Base-by-base conservation (phyloP, 92 coral and sea anemone genomes). In the Micromussa lordhowensis region DNA sequence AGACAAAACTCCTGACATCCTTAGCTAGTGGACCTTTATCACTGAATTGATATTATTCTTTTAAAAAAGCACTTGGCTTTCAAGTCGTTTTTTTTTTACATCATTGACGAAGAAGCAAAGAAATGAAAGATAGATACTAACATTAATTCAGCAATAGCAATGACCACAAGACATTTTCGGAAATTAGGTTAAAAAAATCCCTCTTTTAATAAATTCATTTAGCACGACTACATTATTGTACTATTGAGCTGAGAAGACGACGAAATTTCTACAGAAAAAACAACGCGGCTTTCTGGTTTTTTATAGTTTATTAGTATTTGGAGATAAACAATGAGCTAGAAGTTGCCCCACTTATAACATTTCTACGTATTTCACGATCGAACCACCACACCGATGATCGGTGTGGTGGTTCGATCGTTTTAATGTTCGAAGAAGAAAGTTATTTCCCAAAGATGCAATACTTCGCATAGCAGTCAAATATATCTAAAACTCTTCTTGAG, bases 11-110 rank as follows among this genome's bases (percentile, higher is more conserved):
- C 78, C 49, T 73, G 48, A 73, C 7, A 32, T 29, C 28, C 6
- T 34, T 36, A 14, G 28, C 78, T 21, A 35, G 78, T 73, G 26
- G 78, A 73, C 78, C 78, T 73, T 32, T 73, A 73, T 73, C 51
- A 4, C 26, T 17, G 40, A 73, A 34, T 15, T 36, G 78, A 73
- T 73, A 73, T 73, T 73, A 32, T 73, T 73, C 78, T 38, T 17
- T 44, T 13, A 17, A 34, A 35, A 49, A 73, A 73, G 22, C 78
- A 73, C 49, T 34, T 19, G n/a, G 53, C 54, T 35, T 14, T 7
- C 28, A 19, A 73, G 21, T 34, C 5, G 22, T 18, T 19, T 73
- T 38, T 31, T n/a, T n/a, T 30, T 32, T 4, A 2, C 78, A 73
- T 35, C 28, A 17, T 34, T 26, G 22, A 34, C 15, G 49, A 35